phyloP scores from a whole-genome alignment of 2,888 invertebrate species.

The Thera britannica region DNA sequence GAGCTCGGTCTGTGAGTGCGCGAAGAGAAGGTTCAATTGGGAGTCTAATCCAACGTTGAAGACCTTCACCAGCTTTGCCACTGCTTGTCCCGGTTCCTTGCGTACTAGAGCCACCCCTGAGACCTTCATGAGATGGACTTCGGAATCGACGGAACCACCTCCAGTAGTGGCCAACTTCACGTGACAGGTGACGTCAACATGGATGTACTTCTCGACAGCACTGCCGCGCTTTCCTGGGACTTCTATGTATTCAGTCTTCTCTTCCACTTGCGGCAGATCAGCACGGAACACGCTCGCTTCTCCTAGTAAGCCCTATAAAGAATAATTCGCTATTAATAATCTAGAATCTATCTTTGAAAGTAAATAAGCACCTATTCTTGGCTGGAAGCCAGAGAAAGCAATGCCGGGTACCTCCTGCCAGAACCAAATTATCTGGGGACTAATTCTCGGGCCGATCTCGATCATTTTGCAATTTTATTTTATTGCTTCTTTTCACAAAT shows the following conservation, averaged over 20 bases:
- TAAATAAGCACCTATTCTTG: slow-evolving; percentile 45
- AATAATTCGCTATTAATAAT: slow-evolving; percentile 49
- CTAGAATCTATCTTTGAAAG: slow-evolving; percentile 47
- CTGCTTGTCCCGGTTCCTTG: slow-evolving; percentile 83
- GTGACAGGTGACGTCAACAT: slow-evolving; percentile 88
- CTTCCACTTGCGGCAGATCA: slow-evolving; percentile 87
- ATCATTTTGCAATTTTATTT: too few relatives aligned
- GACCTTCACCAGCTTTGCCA: slow-evolving; percentile 84
- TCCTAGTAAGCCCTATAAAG: slow-evolving; percentile 81
- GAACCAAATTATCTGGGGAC: slow-evolving; percentile 43
- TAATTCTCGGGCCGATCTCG: too few relatives aligned
- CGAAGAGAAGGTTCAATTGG: slow-evolving; percentile 87
- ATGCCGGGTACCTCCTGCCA: slow-evolving; percentile 51
- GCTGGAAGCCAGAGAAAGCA: slow-evolving; percentile 54
- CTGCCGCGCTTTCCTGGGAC: slow-evolving; percentile 74
- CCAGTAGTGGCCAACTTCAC: slow-evolving; percentile 86
- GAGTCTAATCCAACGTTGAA: slow-evolving; percentile 89
- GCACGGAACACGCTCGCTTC: slow-evolving; percentile 88
- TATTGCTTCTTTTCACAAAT: too few relatives aligned
- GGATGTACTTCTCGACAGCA: slow-evolving; percentile 87
- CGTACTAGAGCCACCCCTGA: slow-evolving; percentile 87
- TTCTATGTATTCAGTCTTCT: slow-evolving; percentile 85
- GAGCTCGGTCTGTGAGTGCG: slow-evolving; percentile 87
- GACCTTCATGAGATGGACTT: slow-evolving; percentile 87
- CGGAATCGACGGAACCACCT: slow-evolving; percentile 82